These are phyloP conservation scores for Torymus aiolomorphi DNA, from an alignment of 2,888 invertebrate species.

Conservation along the genomic window DNA sequence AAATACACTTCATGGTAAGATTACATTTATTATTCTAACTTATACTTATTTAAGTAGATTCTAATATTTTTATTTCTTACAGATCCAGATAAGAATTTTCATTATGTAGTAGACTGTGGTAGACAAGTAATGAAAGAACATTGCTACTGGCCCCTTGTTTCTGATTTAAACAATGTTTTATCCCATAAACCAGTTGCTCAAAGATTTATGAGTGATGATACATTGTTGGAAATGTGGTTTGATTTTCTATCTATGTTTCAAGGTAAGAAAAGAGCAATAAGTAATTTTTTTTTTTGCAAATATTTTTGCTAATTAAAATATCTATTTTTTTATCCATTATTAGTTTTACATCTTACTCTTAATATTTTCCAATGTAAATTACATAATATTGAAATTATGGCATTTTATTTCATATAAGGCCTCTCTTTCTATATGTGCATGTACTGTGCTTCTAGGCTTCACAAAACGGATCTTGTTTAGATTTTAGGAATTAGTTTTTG, in stretches of 20 bases:
- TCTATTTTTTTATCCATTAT: too few relatives aligned
- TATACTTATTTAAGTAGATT: conserved; percentile 4
- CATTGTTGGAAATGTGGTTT: conserved; percentile 97
- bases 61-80: conserved; percentile 38
- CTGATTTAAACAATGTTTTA: conserved; percentile 96
- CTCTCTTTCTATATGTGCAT: too few relatives aligned
- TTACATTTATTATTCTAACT: conserved; percentile 16
- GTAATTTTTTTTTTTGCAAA: too few relatives aligned
- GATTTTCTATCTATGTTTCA: conserved; percentile 95
- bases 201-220: conserved; percentile 91
- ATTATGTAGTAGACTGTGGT: conserved; percentile 94
- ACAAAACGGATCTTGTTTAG: too few relatives aligned
- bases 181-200: conserved; percentile 94
- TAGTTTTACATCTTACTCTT: too few relatives aligned
- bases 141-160: conserved; percentile 98
- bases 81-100: conserved; percentile 88
- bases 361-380: too few relatives aligned
- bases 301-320: too few relatives aligned
- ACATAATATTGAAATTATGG: too few relatives aligned
- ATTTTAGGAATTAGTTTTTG: too few relatives aligned
- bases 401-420: too few relatives aligned
- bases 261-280: conserved; percentile 77
- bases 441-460: too few relatives aligned
- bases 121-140: conserved; percentile 96
- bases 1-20: conserved; percentile 88